These are phyloP conservation scores for Hydrolagus affinis DNA, from an alignment of 2,113 vertebrate genomes.

Conservation along the genomic window DNA sequence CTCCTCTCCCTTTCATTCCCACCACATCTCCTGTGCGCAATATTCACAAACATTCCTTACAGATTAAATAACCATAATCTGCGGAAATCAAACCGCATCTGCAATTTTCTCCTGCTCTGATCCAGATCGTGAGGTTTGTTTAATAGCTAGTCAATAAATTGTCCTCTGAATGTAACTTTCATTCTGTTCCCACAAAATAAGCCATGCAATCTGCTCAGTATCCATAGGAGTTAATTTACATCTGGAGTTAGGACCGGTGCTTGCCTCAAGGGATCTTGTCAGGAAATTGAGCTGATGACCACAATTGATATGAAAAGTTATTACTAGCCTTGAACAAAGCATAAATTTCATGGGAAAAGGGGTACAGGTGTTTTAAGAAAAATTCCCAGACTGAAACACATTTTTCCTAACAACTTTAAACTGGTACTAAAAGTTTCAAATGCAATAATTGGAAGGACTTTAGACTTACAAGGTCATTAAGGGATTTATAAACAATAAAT, in stretches of 20 bases:
- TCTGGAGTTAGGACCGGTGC: constrained; percentile 35
- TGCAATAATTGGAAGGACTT: not conserved
- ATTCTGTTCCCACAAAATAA: not conserved
- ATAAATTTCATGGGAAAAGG: constrained; percentile 39
- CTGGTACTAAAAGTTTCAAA: too few relatives aligned
- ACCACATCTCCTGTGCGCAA: too few relatives aligned
- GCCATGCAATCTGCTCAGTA: not conserved
- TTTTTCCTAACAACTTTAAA: not conserved
- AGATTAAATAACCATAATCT: too few relatives aligned
- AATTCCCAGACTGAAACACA: constrained; percentile 45
- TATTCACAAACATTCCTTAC: too few relatives aligned
- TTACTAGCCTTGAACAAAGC: constrained; percentile 43
- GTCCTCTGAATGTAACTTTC: not conserved
- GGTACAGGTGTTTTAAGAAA: constrained; percentile 45
- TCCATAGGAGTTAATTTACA: not conserved
- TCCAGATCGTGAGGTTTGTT: too few relatives aligned
- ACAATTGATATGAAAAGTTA: constrained; percentile 29
- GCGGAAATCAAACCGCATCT: too few relatives aligned
- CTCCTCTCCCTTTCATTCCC: too few relatives aligned
- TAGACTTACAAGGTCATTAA: not conserved
- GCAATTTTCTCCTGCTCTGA: too few relatives aligned
- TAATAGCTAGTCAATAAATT: not conserved
- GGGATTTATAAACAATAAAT: not conserved
- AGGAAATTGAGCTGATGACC: constrained; percentile 42
- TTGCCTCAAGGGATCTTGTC: constrained; percentile 41